Evolutionary conservation across 2,888 invertebrate species (phyloP), one percentile per base, ranked within the genome.

Genomic region (Therioaphis trifolii): DNA sequence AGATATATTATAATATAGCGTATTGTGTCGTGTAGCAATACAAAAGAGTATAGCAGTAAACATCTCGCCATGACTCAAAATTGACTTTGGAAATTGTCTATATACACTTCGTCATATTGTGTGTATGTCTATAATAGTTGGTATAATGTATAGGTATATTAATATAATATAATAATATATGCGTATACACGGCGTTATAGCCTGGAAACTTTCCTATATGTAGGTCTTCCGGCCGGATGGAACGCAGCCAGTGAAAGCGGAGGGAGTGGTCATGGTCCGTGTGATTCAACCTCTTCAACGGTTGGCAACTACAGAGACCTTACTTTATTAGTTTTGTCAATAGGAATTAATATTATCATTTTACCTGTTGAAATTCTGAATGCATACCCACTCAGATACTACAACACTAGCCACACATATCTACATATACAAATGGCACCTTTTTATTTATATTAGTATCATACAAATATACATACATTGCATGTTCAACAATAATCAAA

Each of bases 141-240:
- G 15, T 66, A 66, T 52, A 52, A 24, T 77, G 76, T 29, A 63
- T 52, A n/a, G n/a, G n/a, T n/a, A 24, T 49, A 66, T 77, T 74
- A 49, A 80, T 71, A 61, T 52, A 79, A 69, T 71, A 58, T 27
- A 43, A 68, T 76, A 63, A 61, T 72, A 63, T 82, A 82, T 74
- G 74, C 74, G 63, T 52, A 35, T 66, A 35, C 82, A 82, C 52
- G 43, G 21, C 40, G 76, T 49, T 66, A 77, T 63, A 74, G 82
- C 63, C 72, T 74, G 82, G 82, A 82, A 82, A 82, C 82, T 82
- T 82, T 72, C 35, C 74, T 74, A 21, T 82, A 82, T 74, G 72
- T 82, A 82, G 82, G 82, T 82, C 82, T 82, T 82, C 82, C 82
- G 82, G 63, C 82, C 82, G 82, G 82, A 82, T 82, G 82, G 82